A percentile compares a stretch with the other conserved stretches of the same genome.
Conservation (phyloP, 1,140 invertebrate species). For the Cyrtorhinus lividipennis region DNA sequence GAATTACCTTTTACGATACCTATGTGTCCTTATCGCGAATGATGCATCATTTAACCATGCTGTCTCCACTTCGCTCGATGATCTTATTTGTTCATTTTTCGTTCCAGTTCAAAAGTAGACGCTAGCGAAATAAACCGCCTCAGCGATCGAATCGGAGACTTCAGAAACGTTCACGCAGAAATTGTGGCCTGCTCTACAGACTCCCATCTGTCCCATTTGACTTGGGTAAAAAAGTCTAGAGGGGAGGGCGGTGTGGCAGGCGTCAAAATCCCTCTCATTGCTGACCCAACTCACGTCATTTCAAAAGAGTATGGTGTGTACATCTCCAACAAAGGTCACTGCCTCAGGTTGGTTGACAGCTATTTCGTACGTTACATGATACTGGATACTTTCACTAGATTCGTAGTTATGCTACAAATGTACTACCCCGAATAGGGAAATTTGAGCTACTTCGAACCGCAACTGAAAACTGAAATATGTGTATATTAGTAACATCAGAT, state of each 20-base stretch:
- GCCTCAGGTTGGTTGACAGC: slow-evolving; percentile 68
- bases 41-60: too few relatives aligned
- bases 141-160: slow-evolving; percentile 72
- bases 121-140: slow-evolving; percentile 90
- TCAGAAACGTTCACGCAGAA: slow-evolving; percentile 67
- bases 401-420: background rate
- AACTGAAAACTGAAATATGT: too few relatives aligned
- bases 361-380: background rate
- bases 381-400: too few relatives aligned
- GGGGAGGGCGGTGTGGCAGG: slow-evolving; percentile 89
- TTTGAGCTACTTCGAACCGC: too few relatives aligned
- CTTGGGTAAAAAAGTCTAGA: slow-evolving; percentile 88
- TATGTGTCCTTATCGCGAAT: too few relatives aligned
- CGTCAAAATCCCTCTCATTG: slow-evolving; percentile 92
- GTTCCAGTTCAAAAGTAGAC: slow-evolving; percentile 64
- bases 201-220: slow-evolving; percentile 79
- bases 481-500: too few relatives aligned
- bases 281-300: slow-evolving; percentile 83
- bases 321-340: slow-evolving; percentile 80
- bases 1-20: too few relatives aligned
- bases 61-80: too few relatives aligned
- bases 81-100: too few relatives aligned
- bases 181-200: slow-evolving; percentile 82
- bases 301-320: slow-evolving; percentile 82
- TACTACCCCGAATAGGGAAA: background rate